These are phyloP conservation scores for Urophycis tenuis DNA, from an alignment of 2,797 vertebrate species.

Conservation along the genomic window DNA sequence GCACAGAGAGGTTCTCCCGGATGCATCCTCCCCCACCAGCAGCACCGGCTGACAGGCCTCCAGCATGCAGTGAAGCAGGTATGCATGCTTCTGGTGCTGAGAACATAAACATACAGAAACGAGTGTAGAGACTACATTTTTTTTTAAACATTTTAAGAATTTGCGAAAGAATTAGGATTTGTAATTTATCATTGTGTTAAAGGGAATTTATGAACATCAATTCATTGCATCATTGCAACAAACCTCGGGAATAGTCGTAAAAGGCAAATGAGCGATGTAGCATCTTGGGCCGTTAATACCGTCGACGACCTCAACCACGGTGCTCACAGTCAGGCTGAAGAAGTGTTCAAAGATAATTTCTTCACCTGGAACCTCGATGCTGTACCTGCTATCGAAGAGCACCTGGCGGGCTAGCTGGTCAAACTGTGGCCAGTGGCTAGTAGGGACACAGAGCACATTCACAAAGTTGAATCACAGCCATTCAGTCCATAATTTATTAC, in stretches of 20 bases:
- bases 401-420: conserved; percentile 64
- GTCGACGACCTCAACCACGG: conserved; percentile 42
- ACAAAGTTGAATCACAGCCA: background rate
- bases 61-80: conserved; percentile 70
- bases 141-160: background rate
- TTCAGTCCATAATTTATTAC: background rate
- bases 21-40: conserved; percentile 71
- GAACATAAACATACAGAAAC: conserved; percentile 11
- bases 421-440: conserved; percentile 74
- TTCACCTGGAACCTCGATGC: conserved; percentile 61
- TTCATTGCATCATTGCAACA: conserved; percentile 23
- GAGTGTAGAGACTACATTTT: background rate
- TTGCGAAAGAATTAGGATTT: background rate
- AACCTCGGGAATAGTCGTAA: conserved; percentile 68
- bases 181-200: background rate
- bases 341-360: conserved; percentile 75
- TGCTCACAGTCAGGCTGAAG: conserved; percentile 54
- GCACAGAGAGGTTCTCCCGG: conserved; percentile 76
- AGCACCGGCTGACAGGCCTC: conserved; percentile 68
- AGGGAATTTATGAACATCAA: background rate
- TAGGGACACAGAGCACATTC: conserved; percentile 19
- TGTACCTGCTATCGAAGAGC: conserved; percentile 60
- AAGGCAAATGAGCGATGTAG: conserved; percentile 41
- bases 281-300: conserved; percentile 36
- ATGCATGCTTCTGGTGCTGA: conserved; percentile 65